Base-by-base conservation (phyloP, 2,113 vertebrate species). In the Rhynchomys soricoides region DNA sequence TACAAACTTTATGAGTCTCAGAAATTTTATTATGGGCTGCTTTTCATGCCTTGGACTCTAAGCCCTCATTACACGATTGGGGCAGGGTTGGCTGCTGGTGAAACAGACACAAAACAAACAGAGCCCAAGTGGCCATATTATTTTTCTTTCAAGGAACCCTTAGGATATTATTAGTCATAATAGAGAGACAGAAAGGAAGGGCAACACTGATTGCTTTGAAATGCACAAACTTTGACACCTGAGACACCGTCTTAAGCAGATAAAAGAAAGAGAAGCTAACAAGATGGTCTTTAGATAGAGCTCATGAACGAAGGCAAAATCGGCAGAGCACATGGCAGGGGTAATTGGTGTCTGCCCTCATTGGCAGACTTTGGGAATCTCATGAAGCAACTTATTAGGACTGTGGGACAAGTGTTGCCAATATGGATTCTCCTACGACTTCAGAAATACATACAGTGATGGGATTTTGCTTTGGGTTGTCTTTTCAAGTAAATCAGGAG, bases 1-100 rank as follows among this genome's bases (percentile, higher is more conserved):
- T 97, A 95, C 92, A 96, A 97, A 96, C 59, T 95, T 97, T 96
- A 95, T 93, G 95, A 95, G 95, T 96, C 81, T 96, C 52, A 96
- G 77, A 97, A 97, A 96, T 16, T 68, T 97, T 96, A 90, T 93
- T 96, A 85, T 24, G 40, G 83, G 78, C 73, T 96, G 77, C 83
- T 97, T 97, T 97, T 96, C 79, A 91, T 92, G 94, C 68, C 87
- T 94, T 62, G 71, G 66, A 96, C 82, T 97, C 89, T 62, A 87
- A 96, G 91, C n/a, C 45, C 57, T 93, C 83, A 81, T 62, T 95
- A 68, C 48, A 96, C 43, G 77, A 88, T 82, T 95, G 90, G 83
- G 82, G 45, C 79, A 92, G 37, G 93, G 52, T 68, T 1, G 29
- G 86, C 91, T 96, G 82, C 70, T 86, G 48, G 59, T 94, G 59